Conservation (phyloP, 2,113 vertebrate species). For the Takifugu flavidus region DNA sequence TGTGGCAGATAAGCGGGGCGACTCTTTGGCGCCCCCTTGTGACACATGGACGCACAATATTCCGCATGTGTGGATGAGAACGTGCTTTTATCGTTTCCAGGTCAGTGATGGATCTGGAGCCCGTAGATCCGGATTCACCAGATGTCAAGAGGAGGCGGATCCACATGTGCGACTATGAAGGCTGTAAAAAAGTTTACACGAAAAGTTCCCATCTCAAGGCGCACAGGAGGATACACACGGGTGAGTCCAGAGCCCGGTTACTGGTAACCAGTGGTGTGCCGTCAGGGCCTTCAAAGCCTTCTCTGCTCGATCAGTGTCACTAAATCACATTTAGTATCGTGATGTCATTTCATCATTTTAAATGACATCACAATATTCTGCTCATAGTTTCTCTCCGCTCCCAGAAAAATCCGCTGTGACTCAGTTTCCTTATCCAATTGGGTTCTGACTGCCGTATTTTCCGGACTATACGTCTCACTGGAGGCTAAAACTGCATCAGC, state of each 20-base stretch:
- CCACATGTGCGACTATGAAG: slow-evolving; percentile 96
- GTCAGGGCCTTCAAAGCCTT: no score
- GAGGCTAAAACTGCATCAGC: no score
- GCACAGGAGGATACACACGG: slow-evolving; percentile 94
- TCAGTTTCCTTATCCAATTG: no score
- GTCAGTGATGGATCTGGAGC: slow-evolving; percentile 73
- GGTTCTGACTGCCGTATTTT: no score
- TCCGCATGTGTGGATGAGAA: background rate
- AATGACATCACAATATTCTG: no score
- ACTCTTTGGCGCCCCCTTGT: slow-evolving; percentile 39
- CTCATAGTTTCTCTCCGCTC: no score
- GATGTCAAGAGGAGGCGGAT: slow-evolving; percentile 91
- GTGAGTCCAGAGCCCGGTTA: slow-evolving; percentile 53
- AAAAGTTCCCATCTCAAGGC: slow-evolving; percentile 98
- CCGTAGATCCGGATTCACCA: slow-evolving; percentile 78
- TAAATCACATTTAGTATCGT: no score
- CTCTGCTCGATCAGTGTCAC: no score
- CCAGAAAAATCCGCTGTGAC: no score
- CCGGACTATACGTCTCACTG: no score
- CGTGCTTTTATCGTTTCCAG: slow-evolving; percentile 33
- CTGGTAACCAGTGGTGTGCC: no score
- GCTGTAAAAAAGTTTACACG: slow-evolving; percentile 97
- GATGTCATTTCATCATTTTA: no score
- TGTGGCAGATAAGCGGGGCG: background rate
- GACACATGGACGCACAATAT: background rate